phyloP scores from a whole-genome alignment of 2,797 vertebrate genomes.

The Bradypus variegatus region DNA sequence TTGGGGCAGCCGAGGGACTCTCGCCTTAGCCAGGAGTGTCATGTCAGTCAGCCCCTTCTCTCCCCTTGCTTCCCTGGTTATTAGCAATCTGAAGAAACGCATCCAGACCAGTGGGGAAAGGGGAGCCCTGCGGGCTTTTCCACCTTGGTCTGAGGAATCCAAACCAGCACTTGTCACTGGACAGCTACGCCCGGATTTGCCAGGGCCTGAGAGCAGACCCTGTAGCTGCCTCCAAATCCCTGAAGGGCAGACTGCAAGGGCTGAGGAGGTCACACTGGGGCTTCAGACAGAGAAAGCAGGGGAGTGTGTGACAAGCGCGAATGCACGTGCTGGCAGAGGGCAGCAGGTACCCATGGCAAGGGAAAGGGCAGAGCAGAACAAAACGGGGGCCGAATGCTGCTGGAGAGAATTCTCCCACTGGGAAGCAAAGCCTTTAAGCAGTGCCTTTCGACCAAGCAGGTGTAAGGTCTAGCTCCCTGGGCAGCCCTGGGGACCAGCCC shows the following conservation, averaged over 20 bases:
- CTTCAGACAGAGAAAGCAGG: neutral
- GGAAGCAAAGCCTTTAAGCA: neutral
- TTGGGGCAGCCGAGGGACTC: neutral
- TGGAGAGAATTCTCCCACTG: neutral
- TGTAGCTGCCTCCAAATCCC: neutral
- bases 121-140: neutral
- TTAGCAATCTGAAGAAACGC: neutral
- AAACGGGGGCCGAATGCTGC: neutral
- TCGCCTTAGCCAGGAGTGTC: neutral
- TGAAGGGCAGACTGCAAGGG: neutral
- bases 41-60: neutral
- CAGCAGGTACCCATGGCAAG: neutral
- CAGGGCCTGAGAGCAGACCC: neutral
- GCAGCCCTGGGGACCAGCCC: neutral
- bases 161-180: too few species aligned
- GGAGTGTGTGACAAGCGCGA: too few species aligned
- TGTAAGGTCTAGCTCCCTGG: neutral
- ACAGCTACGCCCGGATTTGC: rapidly evolving
- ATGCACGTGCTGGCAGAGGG: rapidly evolving
- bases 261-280: neutral
- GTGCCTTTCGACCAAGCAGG: neutral
- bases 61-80: neutral
- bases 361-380: neutral
- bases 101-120: neutral
- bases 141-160: too few species aligned